phyloP scores from a whole-genome alignment of 2,797 vertebrate species.

The Numenius phaeopus region DNA sequence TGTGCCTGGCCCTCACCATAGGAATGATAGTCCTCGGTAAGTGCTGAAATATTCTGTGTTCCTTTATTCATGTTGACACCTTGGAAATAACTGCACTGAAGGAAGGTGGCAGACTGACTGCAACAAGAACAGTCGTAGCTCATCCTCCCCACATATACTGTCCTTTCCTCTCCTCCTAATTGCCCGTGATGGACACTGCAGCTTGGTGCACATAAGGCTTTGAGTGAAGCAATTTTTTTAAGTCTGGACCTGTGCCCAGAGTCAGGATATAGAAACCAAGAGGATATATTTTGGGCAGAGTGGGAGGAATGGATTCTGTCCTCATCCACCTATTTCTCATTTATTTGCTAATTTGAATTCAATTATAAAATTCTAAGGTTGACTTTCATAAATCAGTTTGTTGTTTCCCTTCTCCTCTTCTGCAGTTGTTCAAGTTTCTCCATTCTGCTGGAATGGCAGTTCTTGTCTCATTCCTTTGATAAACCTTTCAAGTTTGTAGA shows the following conservation, averaged over 20 bases:
- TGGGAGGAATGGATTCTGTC: neutral
- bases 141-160: neutral
- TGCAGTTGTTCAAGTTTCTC: neutral
- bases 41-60: neutral
- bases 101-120: neutral
- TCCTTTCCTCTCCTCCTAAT: neutral
- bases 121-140: neutral
- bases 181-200: neutral
- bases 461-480: neutral
- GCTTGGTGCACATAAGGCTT: neutral
- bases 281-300: neutral
- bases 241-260: neutral
- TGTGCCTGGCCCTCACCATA: neutral
- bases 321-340: neutral
- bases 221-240: neutral
- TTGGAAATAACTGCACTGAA: neutral
- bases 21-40: neutral
- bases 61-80: neutral
- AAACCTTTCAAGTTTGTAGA: neutral
- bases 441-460: neutral
- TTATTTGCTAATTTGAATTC: neutral
- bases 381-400: neutral
- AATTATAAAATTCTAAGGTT: neutral
- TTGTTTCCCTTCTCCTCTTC: neutral
- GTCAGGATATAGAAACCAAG: neutral